Conservation (phyloP, 2,113 vertebrate genomes). For the Percopsis transmontana region DNA sequence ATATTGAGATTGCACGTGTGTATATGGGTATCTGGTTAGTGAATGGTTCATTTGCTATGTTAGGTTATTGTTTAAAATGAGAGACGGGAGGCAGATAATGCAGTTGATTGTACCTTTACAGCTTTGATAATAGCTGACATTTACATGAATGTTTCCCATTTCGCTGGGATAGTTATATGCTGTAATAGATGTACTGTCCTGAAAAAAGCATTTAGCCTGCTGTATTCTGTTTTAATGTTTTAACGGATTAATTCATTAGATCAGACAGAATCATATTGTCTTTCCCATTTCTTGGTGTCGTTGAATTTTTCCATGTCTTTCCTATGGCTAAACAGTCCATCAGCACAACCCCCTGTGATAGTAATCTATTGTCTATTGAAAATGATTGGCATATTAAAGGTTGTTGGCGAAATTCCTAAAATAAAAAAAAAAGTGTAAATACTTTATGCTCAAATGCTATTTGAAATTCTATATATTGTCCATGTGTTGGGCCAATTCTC, state of each 20-base stretch:
- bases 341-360: constrained; percentile 67
- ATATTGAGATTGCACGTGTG: constrained; percentile 47
- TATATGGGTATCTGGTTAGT: constrained; percentile 33
- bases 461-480: constrained; percentile 50
- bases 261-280: constrained; percentile 20
- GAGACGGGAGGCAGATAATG: neutral
- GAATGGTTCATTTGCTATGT: constrained; percentile 16
- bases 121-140: constrained; percentile 29
- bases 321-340: constrained; percentile 34
- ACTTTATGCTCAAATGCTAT: constrained; percentile 54
- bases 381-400: constrained; percentile 25
- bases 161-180: constrained; percentile 12
- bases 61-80: constrained; percentile 35
- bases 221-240: constrained; percentile 16
- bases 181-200: constrained; percentile 16
- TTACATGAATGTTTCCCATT: constrained; percentile 26
- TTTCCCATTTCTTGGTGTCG: constrained; percentile 30
- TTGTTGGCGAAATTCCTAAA: constrained; percentile 55
- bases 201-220: constrained; percentile 19
- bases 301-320: constrained; percentile 38
- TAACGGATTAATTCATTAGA: constrained; percentile 8
- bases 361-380: constrained; percentile 64
- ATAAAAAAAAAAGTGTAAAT: constrained; percentile 65
- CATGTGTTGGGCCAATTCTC: constrained; percentile 42
- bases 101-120: constrained; percentile 50